Conservation (phyloP, 2,113 vertebrate genomes). For the Orycteropus afer region DNA sequence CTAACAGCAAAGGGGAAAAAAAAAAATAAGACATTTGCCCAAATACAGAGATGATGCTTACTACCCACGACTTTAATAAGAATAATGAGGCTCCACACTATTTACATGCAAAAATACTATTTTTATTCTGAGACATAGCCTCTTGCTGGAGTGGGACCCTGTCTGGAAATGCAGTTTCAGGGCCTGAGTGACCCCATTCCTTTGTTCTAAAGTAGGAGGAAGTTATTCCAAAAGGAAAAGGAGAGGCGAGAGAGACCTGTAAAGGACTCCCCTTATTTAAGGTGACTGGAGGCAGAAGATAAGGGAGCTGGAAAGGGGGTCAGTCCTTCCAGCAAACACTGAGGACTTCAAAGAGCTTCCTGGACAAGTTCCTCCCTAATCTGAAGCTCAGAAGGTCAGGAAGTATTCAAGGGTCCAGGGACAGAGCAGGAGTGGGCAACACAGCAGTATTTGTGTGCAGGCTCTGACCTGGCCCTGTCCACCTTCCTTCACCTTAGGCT, state of each 20-base stretch:
- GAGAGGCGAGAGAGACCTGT: background rate
- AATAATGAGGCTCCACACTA: background rate
- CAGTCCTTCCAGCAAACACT: background rate
- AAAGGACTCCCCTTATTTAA: background rate
- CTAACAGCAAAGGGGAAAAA: background rate
- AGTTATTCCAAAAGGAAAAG: background rate
- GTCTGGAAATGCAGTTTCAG: background rate
- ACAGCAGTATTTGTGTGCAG: background rate
- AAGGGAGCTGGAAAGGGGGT: background rate
- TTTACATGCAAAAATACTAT: constrained; percentile 58
- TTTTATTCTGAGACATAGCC: constrained; percentile 66
- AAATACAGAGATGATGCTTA: background rate
- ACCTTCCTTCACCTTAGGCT: background rate
- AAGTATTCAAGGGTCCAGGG: background rate
- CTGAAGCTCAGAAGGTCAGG: background rate
- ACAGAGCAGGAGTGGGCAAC: background rate
- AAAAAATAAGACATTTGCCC: background rate
- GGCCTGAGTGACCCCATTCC: background rate
- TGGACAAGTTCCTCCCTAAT: background rate
- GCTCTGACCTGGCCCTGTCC: background rate
- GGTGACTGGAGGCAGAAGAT: background rate
- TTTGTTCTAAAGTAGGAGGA: background rate
- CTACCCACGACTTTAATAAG: background rate
- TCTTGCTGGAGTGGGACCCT: background rate
- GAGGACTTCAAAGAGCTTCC: background rate